These are phyloP conservation scores for Oenanthe oenanthe DNA, from an alignment of 2,113 vertebrate species.

Conservation along the genomic window DNA sequence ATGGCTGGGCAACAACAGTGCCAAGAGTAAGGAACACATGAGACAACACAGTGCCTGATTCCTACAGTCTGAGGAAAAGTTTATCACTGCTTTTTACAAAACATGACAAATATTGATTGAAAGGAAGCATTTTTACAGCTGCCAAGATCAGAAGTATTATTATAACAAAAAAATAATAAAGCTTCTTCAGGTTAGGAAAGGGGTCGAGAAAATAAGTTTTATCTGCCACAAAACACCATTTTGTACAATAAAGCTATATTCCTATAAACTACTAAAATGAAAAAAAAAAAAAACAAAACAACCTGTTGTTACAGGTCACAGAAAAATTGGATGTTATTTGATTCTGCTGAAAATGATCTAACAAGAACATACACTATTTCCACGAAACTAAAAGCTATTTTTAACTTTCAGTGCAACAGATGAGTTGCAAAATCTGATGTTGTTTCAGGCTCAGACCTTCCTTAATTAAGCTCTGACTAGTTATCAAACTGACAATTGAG, in stretches of 20 bases:
- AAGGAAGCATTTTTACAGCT: not conserved
- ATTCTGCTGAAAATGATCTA: not conserved
- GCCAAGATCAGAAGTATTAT: not conserved
- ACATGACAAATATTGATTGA: not conserved
- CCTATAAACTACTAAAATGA: not conserved
- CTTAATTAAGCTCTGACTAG: not conserved
- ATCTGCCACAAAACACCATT: not conserved
- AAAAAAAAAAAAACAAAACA: not conserved
- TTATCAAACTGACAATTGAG: not conserved
- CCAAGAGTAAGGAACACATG: not conserved
- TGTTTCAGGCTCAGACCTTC: not conserved
- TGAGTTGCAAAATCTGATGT: constrained; percentile 3
- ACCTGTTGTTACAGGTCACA: not conserved
- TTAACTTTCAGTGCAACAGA: not conserved
- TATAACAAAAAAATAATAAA: not conserved
- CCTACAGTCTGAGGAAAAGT: not conserved
- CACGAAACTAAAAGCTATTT: not conserved
- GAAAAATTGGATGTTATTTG: not conserved
- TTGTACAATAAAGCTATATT: not conserved
- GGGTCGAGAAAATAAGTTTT: not conserved
- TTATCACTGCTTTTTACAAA: not conserved
- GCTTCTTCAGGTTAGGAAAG: not conserved
- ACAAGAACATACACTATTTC: not conserved
- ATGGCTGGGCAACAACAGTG: not conserved
- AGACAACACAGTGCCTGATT: not conserved